phyloP scores from a whole-genome alignment of 2,113 vertebrate species.

The Todiramphus saurophagus region DNA sequence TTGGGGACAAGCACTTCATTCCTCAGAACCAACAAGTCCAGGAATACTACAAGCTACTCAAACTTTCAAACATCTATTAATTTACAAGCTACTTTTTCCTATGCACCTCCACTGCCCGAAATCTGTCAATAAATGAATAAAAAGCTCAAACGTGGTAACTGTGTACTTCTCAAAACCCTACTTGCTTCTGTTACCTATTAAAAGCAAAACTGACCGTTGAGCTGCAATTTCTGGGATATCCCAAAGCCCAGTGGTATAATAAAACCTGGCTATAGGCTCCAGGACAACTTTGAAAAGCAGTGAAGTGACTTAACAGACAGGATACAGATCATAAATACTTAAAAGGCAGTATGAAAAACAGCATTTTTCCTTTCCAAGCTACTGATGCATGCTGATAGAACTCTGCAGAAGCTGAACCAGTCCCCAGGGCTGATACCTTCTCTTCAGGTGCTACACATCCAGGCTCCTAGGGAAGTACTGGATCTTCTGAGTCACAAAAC shows the following conservation, averaged over 20 bases:
- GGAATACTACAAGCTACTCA: not conserved
- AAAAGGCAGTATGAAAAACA: not conserved
- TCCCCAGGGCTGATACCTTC: not conserved
- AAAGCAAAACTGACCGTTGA: not conserved
- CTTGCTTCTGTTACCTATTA: not conserved
- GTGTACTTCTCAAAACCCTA: not conserved
- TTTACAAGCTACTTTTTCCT: not conserved
- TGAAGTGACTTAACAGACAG: not conserved
- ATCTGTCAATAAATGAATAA: not conserved
- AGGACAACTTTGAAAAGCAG: not conserved
- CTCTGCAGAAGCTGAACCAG: not conserved
- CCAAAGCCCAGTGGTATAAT: not conserved
- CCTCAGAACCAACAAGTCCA: not conserved
- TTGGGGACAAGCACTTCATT: not conserved
- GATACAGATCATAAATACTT: not conserved
- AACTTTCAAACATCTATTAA: not conserved
- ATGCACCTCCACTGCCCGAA: not conserved
- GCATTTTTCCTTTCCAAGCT: not conserved
- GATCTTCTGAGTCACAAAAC: not conserved
- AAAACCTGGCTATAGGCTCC: not conserved
- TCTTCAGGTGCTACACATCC: accelerated
- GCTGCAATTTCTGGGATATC: not conserved
- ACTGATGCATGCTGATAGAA: not conserved
- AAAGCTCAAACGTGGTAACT: not conserved
- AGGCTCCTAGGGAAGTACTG: accelerated